Base-by-base conservation (phyloP, 2,797 vertebrate species). In the Lagodon rhomboides region DNA sequence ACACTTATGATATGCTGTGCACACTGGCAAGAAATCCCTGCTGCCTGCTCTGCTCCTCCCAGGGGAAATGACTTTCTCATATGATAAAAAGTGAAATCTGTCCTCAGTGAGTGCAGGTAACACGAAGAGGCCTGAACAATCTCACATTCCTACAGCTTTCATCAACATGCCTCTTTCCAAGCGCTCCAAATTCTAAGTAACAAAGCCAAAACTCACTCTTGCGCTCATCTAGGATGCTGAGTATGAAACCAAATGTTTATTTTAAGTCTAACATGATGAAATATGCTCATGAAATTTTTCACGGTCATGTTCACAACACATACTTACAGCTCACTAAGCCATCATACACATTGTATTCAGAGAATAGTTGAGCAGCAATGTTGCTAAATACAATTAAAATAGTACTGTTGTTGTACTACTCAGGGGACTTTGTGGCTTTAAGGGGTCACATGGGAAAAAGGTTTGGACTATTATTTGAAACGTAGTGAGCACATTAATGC, bases 1-100 rank as follows among this genome's bases (percentile, higher is more conserved):
- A 72, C 51, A 53, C 49, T 76, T 17, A 1, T 73, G 44, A 65
- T 51, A 22, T 49, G 38, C 44, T 41, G 68, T 69, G 73, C 68
- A 82, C 61, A 53, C 47, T 23, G 27, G 47, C 75, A 69, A 15
- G 27, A 90, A 87, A 88, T 68, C 73, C 59, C 49, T 44, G 70
- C 51, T 51, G 70, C 65, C 30, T 59, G 69, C 62, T 63, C 3
- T 20, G 41, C 43, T 84, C 58, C 68, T 82, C 75, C 66, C 56
- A 25, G 13, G 59, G 71, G 78, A 61, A 44, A 64, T 12, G 20
- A 20, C 59, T 79, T 72, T 73, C 69, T 73, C 59, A 20, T 22
- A 76, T 71, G 69, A 80, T 80, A 64, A 81, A 82, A 1, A 73
- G 59, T 54, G 67, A 2, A 74, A 16, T 62, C 69, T 76, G 50